These are phyloP conservation scores for Centroberyx gerrardi DNA, from an alignment of 2,797 vertebrate species.

Conservation along the genomic window DNA sequence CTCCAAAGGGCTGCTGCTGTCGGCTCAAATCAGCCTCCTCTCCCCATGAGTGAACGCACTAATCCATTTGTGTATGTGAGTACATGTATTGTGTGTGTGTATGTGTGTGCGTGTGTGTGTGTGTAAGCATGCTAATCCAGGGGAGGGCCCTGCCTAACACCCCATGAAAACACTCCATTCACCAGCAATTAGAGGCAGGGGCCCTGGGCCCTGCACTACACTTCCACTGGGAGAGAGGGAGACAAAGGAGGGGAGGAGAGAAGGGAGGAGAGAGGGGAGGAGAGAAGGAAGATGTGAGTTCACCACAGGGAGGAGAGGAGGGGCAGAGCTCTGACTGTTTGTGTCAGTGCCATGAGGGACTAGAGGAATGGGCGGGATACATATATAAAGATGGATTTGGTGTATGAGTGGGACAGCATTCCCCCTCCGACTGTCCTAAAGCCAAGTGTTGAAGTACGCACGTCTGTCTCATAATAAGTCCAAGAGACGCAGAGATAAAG, in stretches of 20 bases:
- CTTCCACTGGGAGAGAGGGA: constrained; percentile 83
- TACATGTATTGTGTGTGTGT: constrained; percentile 77
- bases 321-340: constrained; percentile 45
- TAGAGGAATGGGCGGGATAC: constrained; percentile 18
- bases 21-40: constrained; percentile 93
- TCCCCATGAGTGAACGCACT: constrained; percentile 93
- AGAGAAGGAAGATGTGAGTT: constrained; percentile 62
- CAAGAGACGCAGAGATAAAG: constrained; percentile 10
- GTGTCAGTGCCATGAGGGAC: constrained; percentile 46
- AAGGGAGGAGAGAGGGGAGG: constrained; percentile 54
- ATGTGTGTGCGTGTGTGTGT: constrained; percentile 62
- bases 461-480: constrained; percentile 2
- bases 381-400: constrained; percentile 2
- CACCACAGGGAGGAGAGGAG: constrained; percentile 70
- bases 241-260: constrained; percentile 79
- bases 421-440: constrained; percentile 16
- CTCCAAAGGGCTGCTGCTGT: constrained; percentile 88
- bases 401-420: constrained; percentile 19
- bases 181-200: constrained; percentile 92
- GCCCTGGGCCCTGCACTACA: constrained; percentile 82
- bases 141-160: constrained; percentile 89
- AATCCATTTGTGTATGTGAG: constrained; percentile 89
- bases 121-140: constrained; percentile 90
- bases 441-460: constrained; percentile 8
- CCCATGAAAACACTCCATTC: constrained; percentile 95